Evolutionary conservation across 2,113 vertebrate genomes (phyloP).

Genomic region (Gymnarchus niloticus): DNA sequence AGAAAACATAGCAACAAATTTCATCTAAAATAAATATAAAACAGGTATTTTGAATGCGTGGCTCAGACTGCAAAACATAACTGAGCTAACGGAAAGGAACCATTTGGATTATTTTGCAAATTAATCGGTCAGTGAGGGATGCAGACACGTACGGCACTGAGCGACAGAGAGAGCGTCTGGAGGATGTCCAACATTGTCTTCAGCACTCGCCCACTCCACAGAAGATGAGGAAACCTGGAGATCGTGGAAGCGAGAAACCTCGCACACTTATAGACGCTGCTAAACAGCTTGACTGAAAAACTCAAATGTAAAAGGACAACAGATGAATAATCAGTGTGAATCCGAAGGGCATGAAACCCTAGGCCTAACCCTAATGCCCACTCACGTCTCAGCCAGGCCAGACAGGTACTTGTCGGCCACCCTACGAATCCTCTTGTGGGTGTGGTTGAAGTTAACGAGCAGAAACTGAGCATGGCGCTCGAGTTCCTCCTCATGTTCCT

Average conservation of each 20-base stretch:
- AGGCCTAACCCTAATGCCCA: no score
- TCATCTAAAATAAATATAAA: not conserved
- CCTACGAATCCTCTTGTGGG: conserved; percentile 93
- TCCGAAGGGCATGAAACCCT: no score
- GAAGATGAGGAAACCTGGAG: conserved; percentile 84
- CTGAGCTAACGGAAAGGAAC: not conserved
- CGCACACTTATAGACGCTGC: not conserved
- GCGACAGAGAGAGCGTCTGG: conserved; percentile 90
- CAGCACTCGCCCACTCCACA: conserved; percentile 94
- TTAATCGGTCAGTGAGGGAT: not conserved
- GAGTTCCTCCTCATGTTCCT: conserved; percentile 89
- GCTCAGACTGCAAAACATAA: not conserved
- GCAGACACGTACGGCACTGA: conserved; percentile 78
- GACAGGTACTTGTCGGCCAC: conserved; percentile 96
- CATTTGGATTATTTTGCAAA: not conserved
- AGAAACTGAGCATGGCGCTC: conserved; percentile 94
- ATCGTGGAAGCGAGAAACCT: not conserved
- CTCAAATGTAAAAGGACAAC: not conserved
- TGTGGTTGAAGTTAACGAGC: conserved; percentile 96
- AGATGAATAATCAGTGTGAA: not conserved
- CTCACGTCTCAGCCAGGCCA: conserved; percentile 92
- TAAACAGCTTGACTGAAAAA: not conserved
- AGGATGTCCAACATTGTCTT: conserved; percentile 97
- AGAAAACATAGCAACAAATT: not conserved
- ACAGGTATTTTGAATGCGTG: not conserved